These are phyloP conservation scores for Metridium senile DNA, from an alignment of 92 coral and sea anemone genomes.

Conservation along the genomic window DNA sequence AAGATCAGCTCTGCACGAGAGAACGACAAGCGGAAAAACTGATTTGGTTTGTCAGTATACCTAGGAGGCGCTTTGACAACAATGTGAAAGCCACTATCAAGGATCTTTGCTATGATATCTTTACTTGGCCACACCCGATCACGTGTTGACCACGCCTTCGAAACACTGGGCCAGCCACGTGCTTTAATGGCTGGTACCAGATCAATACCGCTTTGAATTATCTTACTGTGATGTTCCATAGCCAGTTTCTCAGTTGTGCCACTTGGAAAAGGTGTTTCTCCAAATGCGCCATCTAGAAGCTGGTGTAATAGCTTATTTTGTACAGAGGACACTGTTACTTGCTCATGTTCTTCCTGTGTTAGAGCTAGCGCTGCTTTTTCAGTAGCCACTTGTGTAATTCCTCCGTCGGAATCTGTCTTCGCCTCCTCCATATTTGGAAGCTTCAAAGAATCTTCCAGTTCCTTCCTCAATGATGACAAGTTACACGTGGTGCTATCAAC, in stretches of 20 bases:
- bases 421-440: no score
- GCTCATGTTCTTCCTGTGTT: neutral
- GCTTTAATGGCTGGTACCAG: conserved; percentile 71
- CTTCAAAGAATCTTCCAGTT: no score
- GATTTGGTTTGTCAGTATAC: conserved; percentile 37
- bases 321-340: neutral
- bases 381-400: neutral
- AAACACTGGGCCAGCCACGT: conserved; percentile 68
- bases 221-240: conserved; percentile 3
- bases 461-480: no score
- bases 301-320: neutral
- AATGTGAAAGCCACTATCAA: conserved; percentile 65
- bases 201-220: conserved; percentile 49
- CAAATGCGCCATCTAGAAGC: neutral
- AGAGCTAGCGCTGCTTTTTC: neutral
- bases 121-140: conserved; percentile 74
- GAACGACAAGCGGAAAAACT: conserved; percentile 78
- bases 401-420: neutral
- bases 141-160: conserved; percentile 61
- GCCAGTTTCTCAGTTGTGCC: neutral
- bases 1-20: conserved; percentile 75
- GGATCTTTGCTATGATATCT: conserved; percentile 38
- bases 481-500: no score
- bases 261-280: neutral
- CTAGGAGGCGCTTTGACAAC: conserved; percentile 59